phyloP scores from a whole-genome alignment of 2,797 vertebrate species.

The Anisognathus igniventris region DNA sequence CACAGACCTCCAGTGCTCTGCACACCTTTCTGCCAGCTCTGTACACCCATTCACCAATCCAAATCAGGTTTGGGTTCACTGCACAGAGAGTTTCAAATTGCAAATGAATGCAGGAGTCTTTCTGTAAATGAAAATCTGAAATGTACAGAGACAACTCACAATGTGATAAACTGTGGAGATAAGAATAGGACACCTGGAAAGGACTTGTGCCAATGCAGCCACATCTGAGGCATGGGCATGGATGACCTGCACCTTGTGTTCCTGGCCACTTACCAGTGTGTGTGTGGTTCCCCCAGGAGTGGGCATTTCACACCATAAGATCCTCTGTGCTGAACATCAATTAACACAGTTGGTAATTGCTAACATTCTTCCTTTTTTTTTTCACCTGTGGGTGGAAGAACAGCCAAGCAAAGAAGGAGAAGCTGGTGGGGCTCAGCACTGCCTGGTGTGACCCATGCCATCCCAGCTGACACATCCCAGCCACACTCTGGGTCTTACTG shows the following conservation, averaged over 20 bases:
- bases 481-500: background rate
- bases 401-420: background rate
- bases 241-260: background rate
- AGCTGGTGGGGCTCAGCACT: background rate
- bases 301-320: background rate
- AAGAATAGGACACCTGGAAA: background rate
- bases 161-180: background rate
- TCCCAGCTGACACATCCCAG: background rate
- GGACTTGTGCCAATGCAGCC: background rate
- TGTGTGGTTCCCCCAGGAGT: fast-evolving
- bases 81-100: background rate
- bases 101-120: background rate
- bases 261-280: background rate
- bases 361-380: background rate
- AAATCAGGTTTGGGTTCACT: background rate
- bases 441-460: background rate
- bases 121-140: background rate
- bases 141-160: background rate
- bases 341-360: background rate
- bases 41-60: background rate
- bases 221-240: fast-evolving
- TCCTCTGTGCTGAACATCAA: background rate
- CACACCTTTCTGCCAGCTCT: background rate
- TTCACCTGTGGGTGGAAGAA: fast-evolving
- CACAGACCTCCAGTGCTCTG: background rate